Percentiles rank a stretch among this genome's conserved stretches.
phyloP scores from a whole-genome alignment of 2,888 invertebrate genomes.

The Morpho helenor region DNA sequence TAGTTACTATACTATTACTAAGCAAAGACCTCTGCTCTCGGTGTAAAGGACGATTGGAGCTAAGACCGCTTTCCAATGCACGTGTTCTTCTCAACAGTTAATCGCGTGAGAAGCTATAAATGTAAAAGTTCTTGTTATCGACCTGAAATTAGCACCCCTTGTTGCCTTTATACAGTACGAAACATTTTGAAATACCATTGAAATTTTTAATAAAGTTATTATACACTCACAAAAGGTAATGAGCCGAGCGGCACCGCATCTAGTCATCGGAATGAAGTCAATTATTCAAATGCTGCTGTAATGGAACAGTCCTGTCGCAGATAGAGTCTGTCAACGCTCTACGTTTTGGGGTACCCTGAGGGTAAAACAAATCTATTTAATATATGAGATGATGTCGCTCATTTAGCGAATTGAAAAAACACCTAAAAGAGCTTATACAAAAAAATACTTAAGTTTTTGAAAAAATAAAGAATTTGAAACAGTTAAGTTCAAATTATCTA shows the following conservation, averaged over 20 bases:
- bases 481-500: too few relatives aligned
- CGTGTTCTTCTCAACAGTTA: too few relatives aligned
- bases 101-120: too few relatives aligned
- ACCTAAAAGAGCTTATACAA: not conserved
- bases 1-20: too few relatives aligned
- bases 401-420: slow-evolving; percentile 12
- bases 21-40: too few relatives aligned
- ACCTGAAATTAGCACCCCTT: too few relatives aligned
- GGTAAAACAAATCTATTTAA: slow-evolving; percentile 48
- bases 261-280: slow-evolving; percentile 35
- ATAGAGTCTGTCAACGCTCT: slow-evolving; percentile 67
- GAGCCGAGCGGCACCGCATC: slow-evolving; percentile 8
- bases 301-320: slow-evolving; percentile 75
- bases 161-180: too few relatives aligned
- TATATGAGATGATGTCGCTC: slow-evolving; percentile 17
- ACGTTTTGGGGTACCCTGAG: slow-evolving; percentile 37
- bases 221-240: slow-evolving; percentile 10
- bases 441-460: too few relatives aligned
- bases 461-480: too few relatives aligned
- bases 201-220: not conserved
- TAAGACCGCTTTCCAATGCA: too few relatives aligned
- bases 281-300: slow-evolving; percentile 70
- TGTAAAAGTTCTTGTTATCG: too few relatives aligned
- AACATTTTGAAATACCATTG: not conserved
- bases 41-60: too few relatives aligned